Percentiles rank a stretch among this genome's conserved stretches.
Conservation (phyloP, 2,888 invertebrate species). For the Drepana falcataria region DNA sequence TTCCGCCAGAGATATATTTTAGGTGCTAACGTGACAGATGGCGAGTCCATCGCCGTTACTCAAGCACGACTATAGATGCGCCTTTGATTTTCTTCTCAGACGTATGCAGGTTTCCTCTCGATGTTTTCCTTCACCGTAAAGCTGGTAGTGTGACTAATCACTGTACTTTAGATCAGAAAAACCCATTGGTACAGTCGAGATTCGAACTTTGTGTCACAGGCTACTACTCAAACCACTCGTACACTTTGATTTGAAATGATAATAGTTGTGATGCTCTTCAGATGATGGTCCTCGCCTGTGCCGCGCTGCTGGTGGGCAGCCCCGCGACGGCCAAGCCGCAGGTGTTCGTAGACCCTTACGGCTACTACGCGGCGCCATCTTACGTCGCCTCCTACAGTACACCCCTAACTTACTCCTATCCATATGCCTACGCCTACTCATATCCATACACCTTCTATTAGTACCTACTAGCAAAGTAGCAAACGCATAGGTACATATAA, state of each 20-base stretch:
- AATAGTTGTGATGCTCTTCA: constrained; percentile 17
- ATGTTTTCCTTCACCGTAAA: too few relatives aligned
- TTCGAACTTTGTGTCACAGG: too few relatives aligned
- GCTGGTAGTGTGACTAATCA: too few relatives aligned
- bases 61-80: too few relatives aligned
- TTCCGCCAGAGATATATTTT: too few relatives aligned
- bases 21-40: too few relatives aligned
- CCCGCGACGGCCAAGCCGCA: constrained; percentile 63
- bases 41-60: too few relatives aligned
- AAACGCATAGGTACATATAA: background rate
- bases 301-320: constrained; percentile 39
- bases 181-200: too few relatives aligned
- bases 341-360: constrained; percentile 54
- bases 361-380: constrained; percentile 51
- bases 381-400: constrained; percentile 57
- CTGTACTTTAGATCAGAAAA: too few relatives aligned
- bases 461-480: background rate
- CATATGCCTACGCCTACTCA: constrained; percentile 62
- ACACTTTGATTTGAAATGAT: background rate
- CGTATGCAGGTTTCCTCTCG: too few relatives aligned
- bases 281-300: constrained; percentile 46
- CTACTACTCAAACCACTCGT: too few relatives aligned
- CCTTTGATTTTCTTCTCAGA: too few relatives aligned
- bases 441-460: constrained; percentile 60
- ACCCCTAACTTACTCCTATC: constrained; percentile 57